phyloP scores from a whole-genome alignment of 2,113 vertebrate species.

The Cochlearius cochlearius region DNA sequence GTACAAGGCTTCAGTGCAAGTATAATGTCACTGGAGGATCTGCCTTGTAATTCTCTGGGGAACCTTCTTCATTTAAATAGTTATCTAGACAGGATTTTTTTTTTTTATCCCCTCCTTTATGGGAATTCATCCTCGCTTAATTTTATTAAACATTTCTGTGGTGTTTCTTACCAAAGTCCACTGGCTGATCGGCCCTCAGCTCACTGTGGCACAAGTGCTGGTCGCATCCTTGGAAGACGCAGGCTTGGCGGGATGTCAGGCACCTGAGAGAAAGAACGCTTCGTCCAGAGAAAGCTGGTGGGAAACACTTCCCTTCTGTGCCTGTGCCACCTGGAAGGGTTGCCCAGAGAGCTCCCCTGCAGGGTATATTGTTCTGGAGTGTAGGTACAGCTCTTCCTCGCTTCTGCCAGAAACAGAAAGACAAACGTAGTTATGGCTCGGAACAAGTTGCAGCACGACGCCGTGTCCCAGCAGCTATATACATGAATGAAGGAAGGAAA shows the following conservation, averaged over 20 bases:
- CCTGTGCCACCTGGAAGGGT: slow-evolving; percentile 45
- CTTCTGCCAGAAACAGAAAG: not conserved
- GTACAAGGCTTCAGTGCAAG: not conserved
- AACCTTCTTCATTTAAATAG: not conserved
- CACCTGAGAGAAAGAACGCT: slow-evolving; percentile 60
- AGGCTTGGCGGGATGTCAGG: slow-evolving; percentile 55
- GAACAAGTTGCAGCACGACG: not conserved
- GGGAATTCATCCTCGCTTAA: not conserved
- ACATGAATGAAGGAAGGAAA: not conserved
- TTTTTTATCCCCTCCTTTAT: not conserved
- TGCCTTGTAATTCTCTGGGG: not conserved
- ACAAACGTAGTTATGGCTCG: not conserved
- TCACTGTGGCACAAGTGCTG: slow-evolving; percentile 56
- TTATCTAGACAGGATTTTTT: not conserved
- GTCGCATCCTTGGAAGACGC: slow-evolving; percentile 45
- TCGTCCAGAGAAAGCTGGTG: slow-evolving; percentile 18
- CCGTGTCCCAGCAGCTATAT: not conserved
- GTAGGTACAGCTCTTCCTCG: not conserved
- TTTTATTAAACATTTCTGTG: not conserved
- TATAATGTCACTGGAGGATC: not conserved
- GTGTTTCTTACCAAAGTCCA: not conserved
- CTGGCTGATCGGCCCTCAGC: slow-evolving; percentile 30
- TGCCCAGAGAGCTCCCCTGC: not conserved
- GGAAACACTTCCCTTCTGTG: slow-evolving; percentile 66
- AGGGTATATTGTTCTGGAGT: not conserved